phyloP scores from a whole-genome alignment of 2,113 vertebrate species.

The Ammodramus savannarum region DNA sequence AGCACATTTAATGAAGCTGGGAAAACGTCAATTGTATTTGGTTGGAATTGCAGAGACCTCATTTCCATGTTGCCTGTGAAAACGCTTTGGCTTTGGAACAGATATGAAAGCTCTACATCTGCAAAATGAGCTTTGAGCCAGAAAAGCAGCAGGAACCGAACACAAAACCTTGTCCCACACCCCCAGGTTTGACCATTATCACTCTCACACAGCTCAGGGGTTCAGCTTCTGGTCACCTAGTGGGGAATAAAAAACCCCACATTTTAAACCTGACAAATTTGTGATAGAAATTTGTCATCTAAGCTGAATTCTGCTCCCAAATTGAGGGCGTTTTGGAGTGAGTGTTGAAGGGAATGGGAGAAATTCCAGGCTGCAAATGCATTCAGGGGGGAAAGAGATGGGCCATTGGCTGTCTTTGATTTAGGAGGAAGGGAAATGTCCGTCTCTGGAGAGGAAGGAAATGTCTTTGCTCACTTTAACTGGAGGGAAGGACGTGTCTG shows the following conservation, averaged over 20 bases:
- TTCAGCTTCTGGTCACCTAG: background rate
- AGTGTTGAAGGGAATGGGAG: background rate
- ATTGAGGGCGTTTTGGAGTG: rapidly evolving
- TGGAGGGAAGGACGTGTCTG: background rate
- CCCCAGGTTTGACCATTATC: background rate
- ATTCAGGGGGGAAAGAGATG: background rate
- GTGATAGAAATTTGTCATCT: background rate
- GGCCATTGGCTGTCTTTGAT: background rate
- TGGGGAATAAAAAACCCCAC: rapidly evolving
- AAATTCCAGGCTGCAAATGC: background rate
- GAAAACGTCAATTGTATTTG: background rate
- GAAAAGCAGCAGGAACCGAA: background rate
- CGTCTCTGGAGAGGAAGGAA: background rate
- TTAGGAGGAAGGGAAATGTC: background rate
- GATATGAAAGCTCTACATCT: background rate
- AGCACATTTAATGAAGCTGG: conserved; percentile 29
- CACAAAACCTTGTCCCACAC: background rate
- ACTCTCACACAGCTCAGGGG: background rate
- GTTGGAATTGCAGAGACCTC: conserved; percentile 9
- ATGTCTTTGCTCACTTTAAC: background rate
- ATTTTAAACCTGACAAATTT: background rate
- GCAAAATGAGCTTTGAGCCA: background rate
- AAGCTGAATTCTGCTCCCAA: background rate
- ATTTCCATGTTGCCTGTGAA: background rate
- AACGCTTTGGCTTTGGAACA: background rate